These are phyloP conservation scores for Oreortyx pictus DNA, from an alignment of 2,797 vertebrate species.

Conservation along the genomic window DNA sequence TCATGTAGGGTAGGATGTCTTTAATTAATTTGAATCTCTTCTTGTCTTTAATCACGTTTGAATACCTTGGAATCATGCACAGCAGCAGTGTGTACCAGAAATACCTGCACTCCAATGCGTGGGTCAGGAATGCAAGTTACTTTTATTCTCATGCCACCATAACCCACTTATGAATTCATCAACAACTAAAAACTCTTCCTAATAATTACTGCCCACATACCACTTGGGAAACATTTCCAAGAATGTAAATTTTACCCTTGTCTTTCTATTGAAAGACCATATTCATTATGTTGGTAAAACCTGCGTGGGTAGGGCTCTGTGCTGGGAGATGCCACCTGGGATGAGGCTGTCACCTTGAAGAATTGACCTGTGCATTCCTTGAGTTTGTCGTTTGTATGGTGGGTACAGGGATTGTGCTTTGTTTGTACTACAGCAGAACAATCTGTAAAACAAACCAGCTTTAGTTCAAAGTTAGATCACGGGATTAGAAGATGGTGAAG, in stretches of 20 bases:
- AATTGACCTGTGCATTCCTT: not conserved
- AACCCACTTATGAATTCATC: not conserved
- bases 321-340: not conserved
- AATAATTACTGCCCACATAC: not conserved
- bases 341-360: not conserved
- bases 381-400: not conserved
- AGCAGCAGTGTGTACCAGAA: not conserved
- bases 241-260: not conserved
- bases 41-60: not conserved
- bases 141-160: not conserved
- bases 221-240: not conserved
- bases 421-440: not conserved
- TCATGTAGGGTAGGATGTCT: not conserved
- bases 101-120: not conserved
- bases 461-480: not conserved
- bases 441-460: not conserved
- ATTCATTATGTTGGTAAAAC: not conserved
- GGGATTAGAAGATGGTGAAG: too few species aligned
- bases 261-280: not conserved
- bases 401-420: not conserved
- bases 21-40: not conserved
- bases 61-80: not conserved
- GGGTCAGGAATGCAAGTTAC: not conserved
- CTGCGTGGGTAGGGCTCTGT: not conserved
- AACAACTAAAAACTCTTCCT: not conserved